A percentile compares a stretch with the other conserved stretches of the same genome.
Conservation (phyloP, 2,113 vertebrate genomes). For the Bos indicus region DNA sequence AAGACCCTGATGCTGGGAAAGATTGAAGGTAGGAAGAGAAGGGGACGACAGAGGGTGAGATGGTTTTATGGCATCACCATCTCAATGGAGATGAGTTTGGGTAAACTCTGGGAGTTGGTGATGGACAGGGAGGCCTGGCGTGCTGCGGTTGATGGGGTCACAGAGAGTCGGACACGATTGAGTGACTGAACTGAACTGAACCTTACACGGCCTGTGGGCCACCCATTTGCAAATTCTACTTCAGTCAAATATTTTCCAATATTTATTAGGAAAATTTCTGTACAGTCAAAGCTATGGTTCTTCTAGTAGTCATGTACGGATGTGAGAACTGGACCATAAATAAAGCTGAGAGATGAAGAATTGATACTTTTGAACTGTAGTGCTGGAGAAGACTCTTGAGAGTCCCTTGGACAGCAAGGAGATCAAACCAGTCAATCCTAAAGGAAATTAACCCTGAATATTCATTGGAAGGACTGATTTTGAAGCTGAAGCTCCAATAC, state of each 20-base stretch:
- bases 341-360: not conserved
- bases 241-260: not conserved
- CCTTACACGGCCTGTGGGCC: not conserved
- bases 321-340: not conserved
- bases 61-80: not conserved
- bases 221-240: not conserved
- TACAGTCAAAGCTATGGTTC: not conserved
- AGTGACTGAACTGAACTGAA: not conserved
- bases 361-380: not conserved
- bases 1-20: not conserved
- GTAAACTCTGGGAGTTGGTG: not conserved
- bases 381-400: not conserved
- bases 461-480: not conserved
- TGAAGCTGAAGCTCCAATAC: not conserved
- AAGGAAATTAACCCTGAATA: not conserved
- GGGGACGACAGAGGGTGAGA: not conserved
- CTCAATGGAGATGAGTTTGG: not conserved
- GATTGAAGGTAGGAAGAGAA: not conserved
- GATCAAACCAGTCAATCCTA: not conserved
- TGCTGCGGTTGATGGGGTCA: not conserved
- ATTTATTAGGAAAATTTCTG: not conserved
- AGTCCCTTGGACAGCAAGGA: not conserved
- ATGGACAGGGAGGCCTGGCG: not conserved
- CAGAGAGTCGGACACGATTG: accelerated
- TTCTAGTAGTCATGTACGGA: not conserved